These are phyloP conservation scores for Chitala chitala DNA, from an alignment of 2,113 vertebrate species.

Conservation along the genomic window DNA sequence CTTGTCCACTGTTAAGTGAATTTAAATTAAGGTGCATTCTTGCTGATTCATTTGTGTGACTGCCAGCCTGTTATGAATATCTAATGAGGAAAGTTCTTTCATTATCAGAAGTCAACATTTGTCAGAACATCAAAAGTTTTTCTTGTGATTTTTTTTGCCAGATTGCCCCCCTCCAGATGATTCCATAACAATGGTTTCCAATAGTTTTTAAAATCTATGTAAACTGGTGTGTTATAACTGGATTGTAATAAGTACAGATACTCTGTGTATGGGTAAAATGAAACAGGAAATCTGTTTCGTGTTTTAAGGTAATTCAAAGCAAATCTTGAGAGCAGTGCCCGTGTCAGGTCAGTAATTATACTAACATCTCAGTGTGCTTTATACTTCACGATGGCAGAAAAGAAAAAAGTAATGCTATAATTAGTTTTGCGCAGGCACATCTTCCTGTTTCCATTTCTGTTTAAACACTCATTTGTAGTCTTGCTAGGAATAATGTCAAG, in stretches of 20 bases:
- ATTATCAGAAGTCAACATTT: conserved; percentile 1
- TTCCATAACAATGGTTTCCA: neutral
- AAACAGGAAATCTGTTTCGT: neutral
- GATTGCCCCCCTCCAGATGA: neutral
- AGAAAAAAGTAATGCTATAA: neutral
- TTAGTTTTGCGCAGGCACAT: neutral
- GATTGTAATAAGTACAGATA: neutral
- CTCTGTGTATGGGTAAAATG: neutral
- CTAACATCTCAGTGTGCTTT: conserved; percentile 32
- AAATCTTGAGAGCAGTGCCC: neutral
- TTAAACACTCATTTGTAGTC: conserved; percentile 4
- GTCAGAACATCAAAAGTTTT: neutral
- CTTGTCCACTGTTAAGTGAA: conserved; percentile 18
- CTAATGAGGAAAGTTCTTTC: neutral
- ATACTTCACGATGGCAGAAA: conserved; percentile 35
- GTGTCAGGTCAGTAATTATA: conserved; percentile 27
- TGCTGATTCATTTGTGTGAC: neutral
- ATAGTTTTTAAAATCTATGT: neutral
- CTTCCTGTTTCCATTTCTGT: neutral
- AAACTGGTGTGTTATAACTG: neutral
- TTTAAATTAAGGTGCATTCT: conserved; percentile 15
- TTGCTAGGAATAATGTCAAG: neutral
- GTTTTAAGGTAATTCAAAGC: neutral
- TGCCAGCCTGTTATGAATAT: conserved; percentile 14
- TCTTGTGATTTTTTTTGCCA: neutral